Percentiles rank a stretch among this genome's conserved stretches.
These are phyloP conservation scores for Lontra canadensis DNA, from an alignment of 2,113 vertebrate species.

Conservation along the genomic window DNA sequence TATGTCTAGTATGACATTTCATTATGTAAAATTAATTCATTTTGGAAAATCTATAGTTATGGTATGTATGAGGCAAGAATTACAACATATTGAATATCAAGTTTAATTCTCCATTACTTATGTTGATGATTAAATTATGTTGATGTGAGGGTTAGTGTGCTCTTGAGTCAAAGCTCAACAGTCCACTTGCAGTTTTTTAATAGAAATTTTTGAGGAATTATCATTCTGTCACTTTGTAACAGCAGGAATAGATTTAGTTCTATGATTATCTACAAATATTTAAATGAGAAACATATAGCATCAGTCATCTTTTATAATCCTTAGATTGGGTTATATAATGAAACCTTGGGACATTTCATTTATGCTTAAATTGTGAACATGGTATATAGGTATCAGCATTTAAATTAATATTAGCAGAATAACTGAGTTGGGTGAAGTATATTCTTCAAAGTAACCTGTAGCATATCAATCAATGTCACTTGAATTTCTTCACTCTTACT, in stretches of 20 bases:
- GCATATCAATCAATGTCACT: conserved; percentile 61
- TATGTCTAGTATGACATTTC: conserved; percentile 66
- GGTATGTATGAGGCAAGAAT: conserved; percentile 67
- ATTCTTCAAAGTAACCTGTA: conserved; percentile 65
- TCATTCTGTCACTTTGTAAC: conserved; percentile 75
- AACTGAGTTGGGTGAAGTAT: conserved; percentile 65
- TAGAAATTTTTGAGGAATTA: conserved; percentile 79
- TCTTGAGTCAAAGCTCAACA: conserved; percentile 83
- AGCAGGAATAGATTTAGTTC: conserved; percentile 73
- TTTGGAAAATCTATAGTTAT: conserved; percentile 77
- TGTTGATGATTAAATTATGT: conserved; percentile 82
- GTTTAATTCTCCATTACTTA: conserved; percentile 84
- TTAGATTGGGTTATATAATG: conserved; percentile 53
- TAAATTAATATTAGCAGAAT: conserved; percentile 73
- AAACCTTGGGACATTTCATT: conserved; percentile 62
- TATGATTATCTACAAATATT: conserved; percentile 77
- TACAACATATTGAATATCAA: conserved; percentile 67
- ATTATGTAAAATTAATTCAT: conserved; percentile 70
- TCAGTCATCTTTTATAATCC: conserved; percentile 74
- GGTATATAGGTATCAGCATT: conserved; percentile 61
- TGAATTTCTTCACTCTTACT: conserved; percentile 38
- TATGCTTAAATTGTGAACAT: conserved; percentile 73
- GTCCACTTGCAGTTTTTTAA: conserved; percentile 78
- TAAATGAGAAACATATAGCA: conserved; percentile 74
- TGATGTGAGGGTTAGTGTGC: conserved; percentile 80